phyloP scores from a whole-genome alignment of 2,888 invertebrate species.

The Pheosia tremula region DNA sequence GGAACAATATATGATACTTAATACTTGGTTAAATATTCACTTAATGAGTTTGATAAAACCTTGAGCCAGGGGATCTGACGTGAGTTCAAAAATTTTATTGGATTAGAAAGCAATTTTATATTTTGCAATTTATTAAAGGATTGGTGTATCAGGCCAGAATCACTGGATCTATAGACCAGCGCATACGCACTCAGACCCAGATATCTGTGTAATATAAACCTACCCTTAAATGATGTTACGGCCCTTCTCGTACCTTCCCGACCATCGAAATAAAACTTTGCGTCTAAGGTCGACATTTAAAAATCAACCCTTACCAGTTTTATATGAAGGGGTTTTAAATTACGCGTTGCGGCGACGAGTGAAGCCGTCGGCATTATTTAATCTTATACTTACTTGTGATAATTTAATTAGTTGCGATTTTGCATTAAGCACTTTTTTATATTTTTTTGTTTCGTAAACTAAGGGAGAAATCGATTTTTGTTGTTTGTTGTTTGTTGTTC shows the following conservation, averaged over 20 bases:
- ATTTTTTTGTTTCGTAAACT: conserved; percentile 24
- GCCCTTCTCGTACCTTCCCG: neutral
- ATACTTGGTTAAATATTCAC: too few relatives aligned
- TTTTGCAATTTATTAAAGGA: too few relatives aligned
- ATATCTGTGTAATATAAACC: neutral
- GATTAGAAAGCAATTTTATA: too few relatives aligned
- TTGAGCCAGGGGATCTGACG: too few relatives aligned
- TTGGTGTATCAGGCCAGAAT: too few relatives aligned
- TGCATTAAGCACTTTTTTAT: conserved; percentile 50
- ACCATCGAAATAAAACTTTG: conserved; percentile 59
- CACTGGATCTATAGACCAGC: too few relatives aligned
- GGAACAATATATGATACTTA: too few relatives aligned
- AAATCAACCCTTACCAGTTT: conserved; percentile 66
- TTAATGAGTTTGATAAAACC: too few relatives aligned
- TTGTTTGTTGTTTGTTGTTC: too few relatives aligned
- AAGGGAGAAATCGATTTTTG: too few relatives aligned
- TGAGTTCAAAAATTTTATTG: too few relatives aligned
- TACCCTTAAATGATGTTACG: neutral
- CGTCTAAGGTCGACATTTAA: conserved; percentile 54
- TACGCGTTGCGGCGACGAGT: conserved; percentile 56
- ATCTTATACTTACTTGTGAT: conserved; percentile 83
- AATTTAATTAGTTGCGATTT: conserved; percentile 74
- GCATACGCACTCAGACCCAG: too few relatives aligned
- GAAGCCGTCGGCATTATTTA: conserved; percentile 76
- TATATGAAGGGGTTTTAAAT: conserved; percentile 74